Base-by-base conservation (phyloP, 2,797 vertebrate species). In the Enteromius viviparus region DNA sequence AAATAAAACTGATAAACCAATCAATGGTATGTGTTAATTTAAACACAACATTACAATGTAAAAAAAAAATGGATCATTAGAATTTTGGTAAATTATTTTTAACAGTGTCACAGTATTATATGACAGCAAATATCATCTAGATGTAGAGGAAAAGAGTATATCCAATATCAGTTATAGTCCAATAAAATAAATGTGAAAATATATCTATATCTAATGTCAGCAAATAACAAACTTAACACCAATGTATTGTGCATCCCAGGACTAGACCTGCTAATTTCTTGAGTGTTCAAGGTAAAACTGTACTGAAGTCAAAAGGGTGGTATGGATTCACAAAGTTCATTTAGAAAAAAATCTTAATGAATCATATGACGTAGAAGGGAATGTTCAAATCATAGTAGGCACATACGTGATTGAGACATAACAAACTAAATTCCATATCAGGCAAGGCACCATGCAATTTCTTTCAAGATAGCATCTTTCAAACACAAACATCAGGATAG, bases 341-440 rank as follows among this genome's bases (percentile, higher is more conserved):
- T 77, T 10, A 62, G 12, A 62, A 62, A 23, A 64, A 42, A 1
- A 8, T 9, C 0, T 23, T 19, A 4, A 21, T 21, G 5, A 77
- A n/a, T 40, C 37, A 42, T 42, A 76, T 23, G 17, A 47, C 3
- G 10, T 51, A 8, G 21, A 19, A 8, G 1, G 37, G 49, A 80
- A 40, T 10, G 45, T 55, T 21, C 10, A 45, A 55, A 70, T 58
- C 78, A 45, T 8, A 69, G 60, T 19, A 60, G 62, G 40, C 15
- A 75, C 6, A 60, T 5, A 8, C 17, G 1, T 11, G 5, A 26
- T 26, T 51, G 37, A 82, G 55, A 74, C 82, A 55, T 75, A n/a
- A 42, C 82, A 64, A 82, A 76, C 81, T 83, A 83, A 87, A 90
- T 90, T 90, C 85, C 87, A 89, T 45, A 84, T 62, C 68, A n/a